Evolutionary conservation across 2,797 vertebrate species (phyloP).

Genomic region (Muscicapa striata): DNA sequence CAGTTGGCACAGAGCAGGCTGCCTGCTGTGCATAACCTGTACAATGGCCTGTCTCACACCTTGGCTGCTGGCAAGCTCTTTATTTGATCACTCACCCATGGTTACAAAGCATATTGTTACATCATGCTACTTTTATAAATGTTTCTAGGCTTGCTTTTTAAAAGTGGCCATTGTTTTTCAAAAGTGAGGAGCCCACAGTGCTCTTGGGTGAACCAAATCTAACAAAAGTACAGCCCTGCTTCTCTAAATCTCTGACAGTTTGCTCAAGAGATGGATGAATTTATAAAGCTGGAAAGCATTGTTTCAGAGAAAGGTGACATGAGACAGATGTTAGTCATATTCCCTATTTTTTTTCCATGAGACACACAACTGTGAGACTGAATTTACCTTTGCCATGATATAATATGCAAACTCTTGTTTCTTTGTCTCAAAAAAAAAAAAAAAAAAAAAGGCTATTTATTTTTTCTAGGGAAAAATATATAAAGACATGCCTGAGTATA

Average conservation of each 20-base stretch:
- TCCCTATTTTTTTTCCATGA: neutral
- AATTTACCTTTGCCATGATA: constrained; percentile 2
- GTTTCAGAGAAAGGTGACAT: neutral
- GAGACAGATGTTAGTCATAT: neutral
- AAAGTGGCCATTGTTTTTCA: neutral
- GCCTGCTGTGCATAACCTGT: neutral
- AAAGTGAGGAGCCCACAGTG: neutral
- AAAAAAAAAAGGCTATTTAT: neutral
- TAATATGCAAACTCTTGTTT: neutral
- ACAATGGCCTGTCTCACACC: neutral
- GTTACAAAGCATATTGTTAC: neutral
- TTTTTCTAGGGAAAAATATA: constrained; percentile 17
- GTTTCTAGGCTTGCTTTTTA: neutral
- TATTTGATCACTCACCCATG: neutral
- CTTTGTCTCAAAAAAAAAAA: neutral
- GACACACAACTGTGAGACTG: neutral
- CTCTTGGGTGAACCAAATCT: neutral
- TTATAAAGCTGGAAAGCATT: constrained; percentile 1
- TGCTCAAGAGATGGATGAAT: constrained; percentile 5
- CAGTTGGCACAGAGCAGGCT: neutral
- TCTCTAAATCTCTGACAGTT: neutral
- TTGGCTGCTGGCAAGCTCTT: neutral
- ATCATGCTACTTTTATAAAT: neutral
- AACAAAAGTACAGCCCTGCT: neutral
- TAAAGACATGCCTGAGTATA: constrained; percentile 1